Conservation (phyloP, 2,113 vertebrate genomes). For the Miniopterus natalensis region DNA sequence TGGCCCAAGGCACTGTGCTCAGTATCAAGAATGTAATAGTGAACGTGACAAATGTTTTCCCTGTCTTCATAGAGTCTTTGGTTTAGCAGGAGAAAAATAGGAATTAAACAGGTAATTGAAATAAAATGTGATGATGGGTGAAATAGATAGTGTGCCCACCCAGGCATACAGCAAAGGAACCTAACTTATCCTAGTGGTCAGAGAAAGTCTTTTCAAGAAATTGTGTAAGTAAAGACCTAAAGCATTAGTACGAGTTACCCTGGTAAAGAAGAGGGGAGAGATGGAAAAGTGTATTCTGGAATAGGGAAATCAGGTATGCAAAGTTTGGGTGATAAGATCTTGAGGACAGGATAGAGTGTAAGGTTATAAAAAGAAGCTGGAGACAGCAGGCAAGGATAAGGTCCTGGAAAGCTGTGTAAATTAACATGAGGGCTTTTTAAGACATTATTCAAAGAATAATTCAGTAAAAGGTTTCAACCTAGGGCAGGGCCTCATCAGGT, state of each 20-base stretch:
- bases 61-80: constrained; percentile 14
- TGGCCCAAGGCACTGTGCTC: not conserved
- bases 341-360: not conserved
- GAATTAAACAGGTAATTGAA: constrained; percentile 56
- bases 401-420: not conserved
- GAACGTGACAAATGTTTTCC: not conserved
- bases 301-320: not conserved
- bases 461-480: not conserved
- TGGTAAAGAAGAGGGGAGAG: not conserved
- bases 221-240: not conserved
- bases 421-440: not conserved
- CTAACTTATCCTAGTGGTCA: not conserved
- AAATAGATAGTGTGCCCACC: not conserved
- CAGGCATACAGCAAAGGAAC: not conserved
- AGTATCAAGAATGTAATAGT: not conserved
- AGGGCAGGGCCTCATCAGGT: not conserved
- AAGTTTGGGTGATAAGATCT: not conserved
- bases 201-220: not conserved
- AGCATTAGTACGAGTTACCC: not conserved
- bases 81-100: constrained; percentile 15
- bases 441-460: not conserved
- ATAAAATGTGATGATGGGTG: constrained; percentile 14
- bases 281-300: not conserved
- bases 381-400: not conserved
- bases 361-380: not conserved